Evolutionary conservation across 2,797 vertebrate species (phyloP).

Genomic region (Micrastur ruficollis): DNA sequence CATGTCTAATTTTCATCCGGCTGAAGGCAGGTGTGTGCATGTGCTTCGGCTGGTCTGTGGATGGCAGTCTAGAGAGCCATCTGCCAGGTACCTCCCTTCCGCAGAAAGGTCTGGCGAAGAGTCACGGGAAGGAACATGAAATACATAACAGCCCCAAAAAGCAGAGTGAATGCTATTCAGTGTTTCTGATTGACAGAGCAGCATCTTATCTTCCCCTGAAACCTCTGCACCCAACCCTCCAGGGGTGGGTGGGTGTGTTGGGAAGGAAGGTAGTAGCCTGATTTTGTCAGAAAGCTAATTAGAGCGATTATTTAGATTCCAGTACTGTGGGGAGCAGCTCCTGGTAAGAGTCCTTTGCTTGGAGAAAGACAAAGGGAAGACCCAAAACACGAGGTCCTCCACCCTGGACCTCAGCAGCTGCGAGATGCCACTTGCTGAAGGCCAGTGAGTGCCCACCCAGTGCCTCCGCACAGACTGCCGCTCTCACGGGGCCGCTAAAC

Average conservation of each 20-base stretch:
- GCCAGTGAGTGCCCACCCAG: background rate
- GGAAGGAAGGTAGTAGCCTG: background rate
- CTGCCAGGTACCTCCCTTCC: background rate
- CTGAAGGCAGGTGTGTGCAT: background rate
- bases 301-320: slow-evolving; percentile 22
- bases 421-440: accelerated
- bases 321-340: background rate
- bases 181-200: background rate
- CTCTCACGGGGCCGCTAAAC: accelerated
- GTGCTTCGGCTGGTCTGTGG: background rate
- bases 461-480: background rate
- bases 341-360: background rate
- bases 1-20: background rate
- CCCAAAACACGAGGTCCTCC: background rate
- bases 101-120: background rate
- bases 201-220: background rate
- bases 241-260: background rate
- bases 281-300: background rate
- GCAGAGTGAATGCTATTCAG: background rate
- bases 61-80: slow-evolving; percentile 28
- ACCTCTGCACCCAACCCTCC: background rate
- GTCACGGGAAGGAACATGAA: background rate
- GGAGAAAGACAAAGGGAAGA: background rate
- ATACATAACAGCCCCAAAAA: background rate
- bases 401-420: background rate